Evolutionary conservation across 2,888 invertebrate species (phyloP).

Genomic region (Marasmarcha lunaedactyla): DNA sequence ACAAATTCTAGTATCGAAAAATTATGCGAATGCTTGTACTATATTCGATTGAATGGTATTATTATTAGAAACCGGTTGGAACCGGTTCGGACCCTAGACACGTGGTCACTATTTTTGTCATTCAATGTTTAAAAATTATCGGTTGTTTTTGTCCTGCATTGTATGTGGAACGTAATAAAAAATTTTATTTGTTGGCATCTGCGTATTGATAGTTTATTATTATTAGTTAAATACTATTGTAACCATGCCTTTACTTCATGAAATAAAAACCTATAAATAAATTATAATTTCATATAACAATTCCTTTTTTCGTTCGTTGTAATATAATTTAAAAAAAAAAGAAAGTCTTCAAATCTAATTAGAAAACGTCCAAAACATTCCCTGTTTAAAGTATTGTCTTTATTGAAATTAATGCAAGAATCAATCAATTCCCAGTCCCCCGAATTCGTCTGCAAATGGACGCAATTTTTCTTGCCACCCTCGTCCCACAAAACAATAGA

Average conservation of each 20-base stretch:
- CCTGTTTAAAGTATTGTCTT: conserved; percentile 46
- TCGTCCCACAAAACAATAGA: conserved; percentile 40
- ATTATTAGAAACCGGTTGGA: conserved; percentile 54
- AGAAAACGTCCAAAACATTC: conserved; percentile 46
- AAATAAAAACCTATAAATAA: too few species aligned
- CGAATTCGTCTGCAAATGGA: conserved; percentile 15
- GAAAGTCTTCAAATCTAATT: conserved; percentile 35
- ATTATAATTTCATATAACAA: too few species aligned
- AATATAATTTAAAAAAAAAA: too few species aligned
- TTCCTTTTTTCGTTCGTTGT: too few species aligned
- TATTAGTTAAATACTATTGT: neutral
- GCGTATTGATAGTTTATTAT: neutral
- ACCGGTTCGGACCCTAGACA: conserved; percentile 56
- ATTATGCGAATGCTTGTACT: too few species aligned
- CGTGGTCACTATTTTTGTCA: conserved; percentile 61
- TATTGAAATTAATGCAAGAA: conserved; percentile 67
- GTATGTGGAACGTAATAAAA: conserved; percentile 19
- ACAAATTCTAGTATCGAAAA: too few species aligned
- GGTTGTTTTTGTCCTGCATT: conserved; percentile 39
- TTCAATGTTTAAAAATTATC: conserved; percentile 54
- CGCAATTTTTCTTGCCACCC: conserved; percentile 33
- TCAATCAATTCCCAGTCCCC: conserved; percentile 57
- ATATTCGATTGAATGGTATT: conserved; percentile 51
- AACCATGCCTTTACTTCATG: too few species aligned
- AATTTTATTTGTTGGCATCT: neutral